phyloP scores from a whole-genome alignment of 2,113 vertebrate genomes.

The Neolamprologus longior region DNA sequence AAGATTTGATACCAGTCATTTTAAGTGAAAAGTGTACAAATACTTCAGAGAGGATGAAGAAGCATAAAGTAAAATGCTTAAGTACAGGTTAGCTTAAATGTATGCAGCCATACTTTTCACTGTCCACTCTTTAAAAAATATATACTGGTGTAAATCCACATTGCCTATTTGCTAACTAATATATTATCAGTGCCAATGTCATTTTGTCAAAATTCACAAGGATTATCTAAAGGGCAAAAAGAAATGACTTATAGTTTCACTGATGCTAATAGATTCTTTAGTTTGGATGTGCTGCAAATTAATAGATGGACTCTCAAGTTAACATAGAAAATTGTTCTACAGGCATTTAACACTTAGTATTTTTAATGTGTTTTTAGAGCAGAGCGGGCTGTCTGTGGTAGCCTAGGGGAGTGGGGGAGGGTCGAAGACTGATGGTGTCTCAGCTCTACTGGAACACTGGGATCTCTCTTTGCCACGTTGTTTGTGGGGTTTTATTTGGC shows the following conservation, averaged over 20 bases:
- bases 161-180: background rate
- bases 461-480: background rate
- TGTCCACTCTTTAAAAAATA: background rate
- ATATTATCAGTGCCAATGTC: background rate
- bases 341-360: background rate
- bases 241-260: background rate
- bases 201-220: background rate
- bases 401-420: background rate
- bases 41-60: background rate
- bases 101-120: background rate
- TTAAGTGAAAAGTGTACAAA: background rate
- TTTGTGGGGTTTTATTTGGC: background rate
- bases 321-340: background rate
- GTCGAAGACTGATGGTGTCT: background rate
- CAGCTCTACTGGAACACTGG: background rate
- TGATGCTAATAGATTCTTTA: background rate
- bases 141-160: background rate
- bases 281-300: background rate
- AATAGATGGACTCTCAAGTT: background rate
- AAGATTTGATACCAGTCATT: background rate
- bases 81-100: background rate
- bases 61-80: background rate
- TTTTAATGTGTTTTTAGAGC: background rate
- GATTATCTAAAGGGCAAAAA: background rate
- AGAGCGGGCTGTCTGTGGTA: background rate